Conservation (phyloP, 64 coral and sea anemone species). For the Stichodactyla helianthus region DNA sequence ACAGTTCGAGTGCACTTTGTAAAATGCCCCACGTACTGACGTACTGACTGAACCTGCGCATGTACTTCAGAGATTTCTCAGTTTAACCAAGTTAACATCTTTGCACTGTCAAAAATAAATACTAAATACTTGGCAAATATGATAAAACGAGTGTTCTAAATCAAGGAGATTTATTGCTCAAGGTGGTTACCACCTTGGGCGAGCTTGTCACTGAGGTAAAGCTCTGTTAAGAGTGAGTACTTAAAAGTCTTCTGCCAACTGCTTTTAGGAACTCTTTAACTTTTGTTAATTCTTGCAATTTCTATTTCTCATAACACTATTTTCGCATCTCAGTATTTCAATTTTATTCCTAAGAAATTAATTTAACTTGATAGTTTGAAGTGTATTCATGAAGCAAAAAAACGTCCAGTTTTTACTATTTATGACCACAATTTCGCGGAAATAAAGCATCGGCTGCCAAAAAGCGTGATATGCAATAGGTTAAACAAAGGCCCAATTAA, state of each 20-base stretch:
- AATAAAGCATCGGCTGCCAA: background rate
- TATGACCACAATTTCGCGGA: background rate
- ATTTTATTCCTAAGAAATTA: too few species aligned
- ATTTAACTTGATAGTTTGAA: too few species aligned
- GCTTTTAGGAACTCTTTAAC: too few species aligned
- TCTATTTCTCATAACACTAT: background rate
- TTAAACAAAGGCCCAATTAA: conserved; percentile 5
- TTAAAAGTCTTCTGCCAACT: background rate
- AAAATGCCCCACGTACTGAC: background rate
- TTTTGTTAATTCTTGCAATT: background rate
- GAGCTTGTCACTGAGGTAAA: background rate
- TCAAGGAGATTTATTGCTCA: background rate
- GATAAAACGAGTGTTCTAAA: background rate
- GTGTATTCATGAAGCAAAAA: too few species aligned
- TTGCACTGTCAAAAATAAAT: conserved; percentile 4
- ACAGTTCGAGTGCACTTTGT: background rate
- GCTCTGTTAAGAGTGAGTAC: background rate
- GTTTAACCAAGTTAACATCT: background rate
- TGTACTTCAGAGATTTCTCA: background rate
- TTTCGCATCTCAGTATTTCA: background rate
- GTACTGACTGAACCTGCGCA: background rate
- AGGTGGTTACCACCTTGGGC: background rate
- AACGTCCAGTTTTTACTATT: too few species aligned
- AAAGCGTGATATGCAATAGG: background rate
- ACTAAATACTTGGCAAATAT: background rate